Percentiles rank a stretch among this genome's conserved stretches.
Evolutionary conservation across 2,888 invertebrate genomes (phyloP).

Genomic region (Himalopsyche kuldschensis): DNA sequence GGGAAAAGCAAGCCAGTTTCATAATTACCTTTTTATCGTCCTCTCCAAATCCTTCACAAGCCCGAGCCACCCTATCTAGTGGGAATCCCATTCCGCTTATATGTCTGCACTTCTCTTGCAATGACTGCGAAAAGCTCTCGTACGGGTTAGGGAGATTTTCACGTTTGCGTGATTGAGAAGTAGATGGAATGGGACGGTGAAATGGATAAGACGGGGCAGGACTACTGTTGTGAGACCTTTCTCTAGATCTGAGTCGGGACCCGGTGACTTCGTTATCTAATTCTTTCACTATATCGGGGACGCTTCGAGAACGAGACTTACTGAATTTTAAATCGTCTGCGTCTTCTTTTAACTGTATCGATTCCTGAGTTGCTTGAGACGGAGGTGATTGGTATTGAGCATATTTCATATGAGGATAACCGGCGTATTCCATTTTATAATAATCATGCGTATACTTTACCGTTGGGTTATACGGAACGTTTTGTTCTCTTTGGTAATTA

Average conservation of each 20-base stretch:
- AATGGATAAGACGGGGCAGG: constrained; percentile 47
- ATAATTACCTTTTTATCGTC: constrained; percentile 80
- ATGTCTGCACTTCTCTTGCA: constrained; percentile 70
- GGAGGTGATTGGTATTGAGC: background rate
- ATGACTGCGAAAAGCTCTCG: constrained; percentile 53
- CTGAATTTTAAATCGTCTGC: background rate
- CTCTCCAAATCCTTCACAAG: constrained; percentile 74
- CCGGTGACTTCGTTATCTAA: constrained; percentile 67
- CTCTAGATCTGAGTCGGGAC: constrained; percentile 55
- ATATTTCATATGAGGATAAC: background rate
- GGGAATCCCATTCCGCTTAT: constrained; percentile 90
- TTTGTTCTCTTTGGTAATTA: constrained; percentile 21
- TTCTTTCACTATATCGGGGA: constrained; percentile 76
- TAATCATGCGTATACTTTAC: constrained; percentile 25
- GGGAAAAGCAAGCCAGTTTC: no score
- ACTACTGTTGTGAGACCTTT: constrained; percentile 58
- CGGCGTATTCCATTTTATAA: constrained; percentile 15
- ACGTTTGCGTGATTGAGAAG: background rate
- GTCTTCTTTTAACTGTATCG: background rate
- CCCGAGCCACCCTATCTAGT: constrained; percentile 75
- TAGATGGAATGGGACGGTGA: constrained; percentile 26
- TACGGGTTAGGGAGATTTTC: constrained; percentile 48
- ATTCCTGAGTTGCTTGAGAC: background rate
- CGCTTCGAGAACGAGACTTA: constrained; percentile 64
- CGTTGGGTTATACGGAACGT: constrained; percentile 3